Conservation (phyloP, 2,888 invertebrate species). For the Hydriomena furcata region DNA sequence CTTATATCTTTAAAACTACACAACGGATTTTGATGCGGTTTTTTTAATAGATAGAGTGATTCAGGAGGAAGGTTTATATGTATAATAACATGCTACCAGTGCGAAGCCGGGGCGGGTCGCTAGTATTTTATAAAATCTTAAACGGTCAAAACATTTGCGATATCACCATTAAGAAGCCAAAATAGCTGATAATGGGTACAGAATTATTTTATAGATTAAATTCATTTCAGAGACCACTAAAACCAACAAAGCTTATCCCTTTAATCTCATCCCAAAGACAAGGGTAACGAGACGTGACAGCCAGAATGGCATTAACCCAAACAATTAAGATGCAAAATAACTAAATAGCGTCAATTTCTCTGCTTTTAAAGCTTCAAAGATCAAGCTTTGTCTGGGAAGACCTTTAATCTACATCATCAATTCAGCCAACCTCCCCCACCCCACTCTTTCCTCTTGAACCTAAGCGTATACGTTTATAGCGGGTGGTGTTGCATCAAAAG, state of each 20-base stretch:
- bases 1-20: no score
- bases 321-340: constrained; percentile 42
- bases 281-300: constrained; percentile 38
- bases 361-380: constrained; percentile 38
- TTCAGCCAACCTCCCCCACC: constrained; percentile 29
- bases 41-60: no score
- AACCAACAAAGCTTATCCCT: constrained; percentile 33
- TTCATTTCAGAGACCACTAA: constrained; percentile 26
- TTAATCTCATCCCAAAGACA: constrained; percentile 35
- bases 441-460: constrained; percentile 19
- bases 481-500: neutral
- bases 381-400: constrained; percentile 38
- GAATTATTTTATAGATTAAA: constrained; percentile 19
- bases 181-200: constrained; percentile 6
- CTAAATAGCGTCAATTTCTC: constrained; percentile 40
- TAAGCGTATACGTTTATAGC: constrained; percentile 14
- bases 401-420: constrained; percentile 52
- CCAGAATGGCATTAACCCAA: constrained; percentile 35
- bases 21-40: no score
- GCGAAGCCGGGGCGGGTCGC: no score
- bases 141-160: neutral
- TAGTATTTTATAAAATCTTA: no score
- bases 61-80: no score
- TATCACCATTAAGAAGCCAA: neutral
- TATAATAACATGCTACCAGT: no score